Evolutionary conservation across 2,888 invertebrate species (phyloP).

Genomic region (Pheosia tremula): DNA sequence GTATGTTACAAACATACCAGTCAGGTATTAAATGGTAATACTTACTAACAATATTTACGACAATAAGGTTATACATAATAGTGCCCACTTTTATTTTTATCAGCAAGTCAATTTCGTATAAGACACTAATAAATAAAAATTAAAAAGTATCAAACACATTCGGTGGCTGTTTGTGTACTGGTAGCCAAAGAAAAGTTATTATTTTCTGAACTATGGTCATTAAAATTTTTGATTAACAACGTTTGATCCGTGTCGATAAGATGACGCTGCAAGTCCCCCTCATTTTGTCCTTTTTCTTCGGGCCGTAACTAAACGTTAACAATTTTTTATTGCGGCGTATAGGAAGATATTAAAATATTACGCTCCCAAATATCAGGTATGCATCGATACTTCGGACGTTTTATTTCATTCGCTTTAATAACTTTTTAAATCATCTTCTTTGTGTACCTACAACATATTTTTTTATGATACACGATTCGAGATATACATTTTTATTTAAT

Average conservation of each 20-base stretch:
- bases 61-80: too few relatives aligned
- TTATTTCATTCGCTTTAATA: constrained; percentile 44
- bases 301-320: constrained; percentile 78
- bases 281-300: constrained; percentile 72
- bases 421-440: constrained; percentile 40
- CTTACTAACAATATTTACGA: too few relatives aligned
- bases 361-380: constrained; percentile 63
- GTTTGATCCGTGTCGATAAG: constrained; percentile 81
- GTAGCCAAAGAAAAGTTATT: constrained; percentile 78
- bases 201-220: constrained; percentile 84
- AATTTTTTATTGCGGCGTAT: constrained; percentile 66
- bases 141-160: constrained; percentile 58
- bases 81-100: too few relatives aligned
- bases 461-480: constrained; percentile 25
- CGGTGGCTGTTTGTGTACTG: constrained; percentile 43
- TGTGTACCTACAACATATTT: constrained; percentile 19
- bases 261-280: constrained; percentile 74
- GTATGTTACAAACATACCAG: too few relatives aligned
- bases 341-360: constrained; percentile 70
- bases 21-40: too few relatives aligned
- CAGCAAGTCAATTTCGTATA: too few relatives aligned
- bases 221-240: constrained; percentile 84
- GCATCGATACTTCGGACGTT: constrained; percentile 50
- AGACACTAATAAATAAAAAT: not conserved
- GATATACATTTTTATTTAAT: constrained; percentile 6